A percentile compares a stretch with the other conserved stretches of the same genome.
These are phyloP conservation scores for Spongia lamella DNA, from an alignment of 37 sponge, comb jelly and placozoan species.

Conservation along the genomic window DNA sequence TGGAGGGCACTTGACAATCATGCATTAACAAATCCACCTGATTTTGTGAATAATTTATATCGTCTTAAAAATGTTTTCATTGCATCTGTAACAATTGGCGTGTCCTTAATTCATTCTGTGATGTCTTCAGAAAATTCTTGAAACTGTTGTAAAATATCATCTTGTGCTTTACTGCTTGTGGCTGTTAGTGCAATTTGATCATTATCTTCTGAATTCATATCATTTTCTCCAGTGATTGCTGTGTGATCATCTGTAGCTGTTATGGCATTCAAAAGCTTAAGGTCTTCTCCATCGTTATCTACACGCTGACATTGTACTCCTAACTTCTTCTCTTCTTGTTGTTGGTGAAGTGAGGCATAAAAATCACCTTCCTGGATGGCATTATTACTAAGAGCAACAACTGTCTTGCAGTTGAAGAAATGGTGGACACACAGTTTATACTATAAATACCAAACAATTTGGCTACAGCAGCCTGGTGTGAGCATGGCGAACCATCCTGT, in stretches of 20 bases:
- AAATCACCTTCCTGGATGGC: neutral
- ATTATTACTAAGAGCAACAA: neutral
- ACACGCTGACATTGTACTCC: too few species aligned
- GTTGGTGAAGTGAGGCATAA: neutral
- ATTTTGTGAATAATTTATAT: neutral
- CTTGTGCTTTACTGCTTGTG: too few species aligned
- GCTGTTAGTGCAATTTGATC: too few species aligned
- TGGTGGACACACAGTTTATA: neutral
- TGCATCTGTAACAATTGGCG: too few species aligned
- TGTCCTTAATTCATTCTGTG: too few species aligned
- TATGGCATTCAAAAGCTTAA: too few species aligned
- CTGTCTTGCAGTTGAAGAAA: neutral
- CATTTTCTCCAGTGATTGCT: too few species aligned
- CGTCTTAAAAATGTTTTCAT: neutral
- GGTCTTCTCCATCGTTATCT: too few species aligned
- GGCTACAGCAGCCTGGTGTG: slow-evolving; percentile 17
- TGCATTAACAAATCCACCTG: neutral
- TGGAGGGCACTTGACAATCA: slow-evolving; percentile 4
- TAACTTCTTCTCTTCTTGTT: neutral
- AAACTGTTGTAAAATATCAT: neutral
- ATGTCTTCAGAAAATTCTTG: neutral
- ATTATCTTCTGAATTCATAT: too few species aligned
- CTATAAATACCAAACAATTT: neutral
- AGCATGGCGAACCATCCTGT: slow-evolving; percentile 36
- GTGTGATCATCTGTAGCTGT: too few species aligned